Conservation (phyloP, 2,888 invertebrate genomes). For the Drosophila mimetica region DNA sequence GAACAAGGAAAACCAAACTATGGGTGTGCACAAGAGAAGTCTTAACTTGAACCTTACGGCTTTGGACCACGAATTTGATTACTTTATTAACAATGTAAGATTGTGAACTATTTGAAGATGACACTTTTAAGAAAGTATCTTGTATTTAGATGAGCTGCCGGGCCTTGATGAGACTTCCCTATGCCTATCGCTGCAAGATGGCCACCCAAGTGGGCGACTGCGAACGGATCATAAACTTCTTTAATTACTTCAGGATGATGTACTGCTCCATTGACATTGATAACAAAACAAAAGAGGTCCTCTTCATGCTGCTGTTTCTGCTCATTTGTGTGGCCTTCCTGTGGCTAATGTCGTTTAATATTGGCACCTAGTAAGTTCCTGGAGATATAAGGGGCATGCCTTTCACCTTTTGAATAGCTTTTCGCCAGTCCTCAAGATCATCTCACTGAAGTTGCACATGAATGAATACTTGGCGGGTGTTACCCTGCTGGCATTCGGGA, state of each 20-base stretch:
- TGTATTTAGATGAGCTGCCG: conserved; percentile 48
- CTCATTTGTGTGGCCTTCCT: conserved; percentile 29
- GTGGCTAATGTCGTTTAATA: conserved; percentile 46
- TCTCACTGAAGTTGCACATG: conserved; percentile 46
- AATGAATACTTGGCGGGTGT: conserved; percentile 59
- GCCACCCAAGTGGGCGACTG: conserved; percentile 40
- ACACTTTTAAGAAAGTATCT: too few species aligned
- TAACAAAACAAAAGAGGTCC: conserved; percentile 23
- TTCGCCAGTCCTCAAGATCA: conserved; percentile 49
- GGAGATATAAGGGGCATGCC: background rate
- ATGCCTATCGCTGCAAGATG: conserved; percentile 52
- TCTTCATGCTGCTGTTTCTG: conserved; percentile 31
- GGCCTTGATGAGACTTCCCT: conserved; percentile 50
- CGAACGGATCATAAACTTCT: conserved; percentile 41
- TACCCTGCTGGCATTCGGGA: conserved; percentile 50
- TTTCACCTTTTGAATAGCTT: conserved; percentile 27
- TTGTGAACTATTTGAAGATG: too few species aligned
- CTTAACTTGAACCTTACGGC: background rate
- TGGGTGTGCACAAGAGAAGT: background rate
- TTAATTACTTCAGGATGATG: conserved; percentile 65
- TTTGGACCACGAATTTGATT: conserved; percentile 42
- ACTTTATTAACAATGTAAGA: conserved; percentile 50
- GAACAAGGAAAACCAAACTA: background rate
- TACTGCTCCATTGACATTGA: conserved; percentile 51
- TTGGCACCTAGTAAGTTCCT: conserved; percentile 48